Conservation (phyloP, 2,797 vertebrate genomes). For the Coendou prehensilis region DNA sequence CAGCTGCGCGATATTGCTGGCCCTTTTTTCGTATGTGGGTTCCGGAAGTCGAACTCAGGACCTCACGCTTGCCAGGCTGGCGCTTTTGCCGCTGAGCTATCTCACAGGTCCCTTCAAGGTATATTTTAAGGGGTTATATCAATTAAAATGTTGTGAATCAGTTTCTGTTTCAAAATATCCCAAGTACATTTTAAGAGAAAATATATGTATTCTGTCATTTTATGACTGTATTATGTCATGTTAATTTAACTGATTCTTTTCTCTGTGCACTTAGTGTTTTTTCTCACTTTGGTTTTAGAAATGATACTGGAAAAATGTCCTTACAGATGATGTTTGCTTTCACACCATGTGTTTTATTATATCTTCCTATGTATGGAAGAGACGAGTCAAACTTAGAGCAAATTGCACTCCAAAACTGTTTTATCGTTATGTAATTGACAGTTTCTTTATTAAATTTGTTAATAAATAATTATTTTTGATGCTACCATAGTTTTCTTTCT, state of each 20-base stretch:
- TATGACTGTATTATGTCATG: neutral
- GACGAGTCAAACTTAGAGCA: neutral
- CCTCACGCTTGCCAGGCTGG: too few relatives aligned
- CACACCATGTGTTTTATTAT: neutral
- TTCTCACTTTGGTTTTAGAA: neutral
- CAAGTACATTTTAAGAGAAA: neutral
- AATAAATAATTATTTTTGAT: neutral
- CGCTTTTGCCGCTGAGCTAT: too few relatives aligned
- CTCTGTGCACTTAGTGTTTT: neutral
- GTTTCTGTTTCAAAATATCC: conserved; percentile 41
- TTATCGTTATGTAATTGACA: neutral
- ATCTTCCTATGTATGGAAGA: neutral
- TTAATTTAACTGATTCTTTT: neutral
- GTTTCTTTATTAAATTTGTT: neutral
- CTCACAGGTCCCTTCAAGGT: neutral
- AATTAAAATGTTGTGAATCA: neutral
- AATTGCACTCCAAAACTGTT: neutral
- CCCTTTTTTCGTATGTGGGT: too few relatives aligned
- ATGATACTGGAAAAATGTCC: neutral
- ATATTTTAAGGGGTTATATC: neutral
- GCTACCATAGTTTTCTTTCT: neutral
- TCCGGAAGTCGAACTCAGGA: too few relatives aligned
- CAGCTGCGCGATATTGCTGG: too few relatives aligned
- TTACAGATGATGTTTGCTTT: neutral
- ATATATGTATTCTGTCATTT: neutral